A percentile compares a stretch with the other conserved stretches of the same genome.
Evolutionary conservation across 2,888 invertebrate genomes (phyloP).

Genomic region (Dryobota labecula): DNA sequence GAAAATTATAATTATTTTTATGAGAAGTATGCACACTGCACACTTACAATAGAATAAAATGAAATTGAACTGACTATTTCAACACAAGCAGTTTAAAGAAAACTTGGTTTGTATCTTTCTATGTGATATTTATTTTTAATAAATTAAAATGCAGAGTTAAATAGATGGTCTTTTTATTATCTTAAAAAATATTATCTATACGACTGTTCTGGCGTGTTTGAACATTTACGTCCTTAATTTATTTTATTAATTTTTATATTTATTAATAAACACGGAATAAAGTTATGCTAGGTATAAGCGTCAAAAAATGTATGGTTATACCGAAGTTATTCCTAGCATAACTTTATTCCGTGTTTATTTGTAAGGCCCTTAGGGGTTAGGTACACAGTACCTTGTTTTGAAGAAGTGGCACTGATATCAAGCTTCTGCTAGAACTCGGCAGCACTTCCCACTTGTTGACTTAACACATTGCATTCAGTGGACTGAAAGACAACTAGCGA

Average conservation of each 20-base stretch:
- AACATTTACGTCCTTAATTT: too few relatives aligned
- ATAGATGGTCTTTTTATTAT: constrained; percentile 29
- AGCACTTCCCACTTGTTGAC: neutral
- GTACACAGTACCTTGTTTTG: neutral
- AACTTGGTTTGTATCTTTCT: constrained; percentile 5
- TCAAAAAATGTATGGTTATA: too few relatives aligned
- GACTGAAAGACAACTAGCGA: neutral
- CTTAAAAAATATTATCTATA: constrained; percentile 12
- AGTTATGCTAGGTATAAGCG: too few relatives aligned
- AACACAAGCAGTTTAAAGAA: constrained; percentile 9
- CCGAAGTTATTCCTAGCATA: too few relatives aligned
- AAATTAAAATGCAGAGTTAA: constrained; percentile 19
- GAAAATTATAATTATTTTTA: neutral
- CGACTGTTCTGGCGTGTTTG: neutral
- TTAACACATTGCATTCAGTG: constrained; percentile 1
- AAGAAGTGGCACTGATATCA: neutral
- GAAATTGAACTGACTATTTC: constrained; percentile 7
- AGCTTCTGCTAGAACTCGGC: neutral
- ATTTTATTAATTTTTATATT: too few relatives aligned
- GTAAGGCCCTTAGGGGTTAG: neutral
- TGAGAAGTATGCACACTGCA: neutral
- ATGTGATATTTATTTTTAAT: constrained; percentile 26
- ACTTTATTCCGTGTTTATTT: too few relatives aligned
- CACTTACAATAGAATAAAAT: neutral
- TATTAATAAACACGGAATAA: too few relatives aligned